Evolutionary conservation across 2,888 invertebrate species (phyloP), one percentile per base, ranked within the genome.

Genomic region (Pheosia gnoma): DNA sequence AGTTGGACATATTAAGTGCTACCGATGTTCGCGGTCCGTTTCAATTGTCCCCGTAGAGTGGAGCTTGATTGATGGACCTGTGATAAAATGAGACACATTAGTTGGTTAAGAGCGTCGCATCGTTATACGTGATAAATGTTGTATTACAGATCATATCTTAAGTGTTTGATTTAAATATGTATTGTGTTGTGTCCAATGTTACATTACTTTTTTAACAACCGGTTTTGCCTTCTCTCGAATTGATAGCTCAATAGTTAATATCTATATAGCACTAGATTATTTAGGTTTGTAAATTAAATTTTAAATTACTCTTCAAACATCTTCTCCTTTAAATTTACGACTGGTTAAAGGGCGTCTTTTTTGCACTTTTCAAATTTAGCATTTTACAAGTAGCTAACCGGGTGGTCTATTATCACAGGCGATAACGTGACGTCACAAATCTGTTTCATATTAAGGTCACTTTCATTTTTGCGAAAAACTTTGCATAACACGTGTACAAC

Each of bases 1-100:
- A 93, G 89, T 86, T 84, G 90, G 91, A 90, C 93, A 93, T 92
- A 84, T 91, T 93, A 91, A 92, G 93, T 92, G 92, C 91, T 91
- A 84, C 87, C 83, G 87, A 87, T 86, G 90, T 84, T 81, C 83
- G 83, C 85, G 84, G 85, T 86, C 86, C 87, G 87, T 81, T 88
- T 87, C 93, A 91, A 93, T 93, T 92, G 93, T 93, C 86, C 90
- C 87, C 90, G 85, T 79, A 81, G 87, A 89, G 89, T 88, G 88
- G 88, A 82, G 85, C 88, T 91, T 93, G 93, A 93, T 93, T 91
- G 93, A 93, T 93, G 93, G 92, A 90, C 92, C 93, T 93, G 93
- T 84, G 90, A 91, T 92, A 90, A 89, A 93, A 93, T 90, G 89
- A 91, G 91, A 92, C 91, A 90, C 90, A 92, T 93, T 93, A 93